phyloP scores from a whole-genome alignment of 2,888 invertebrate species.

The Limnephilus marmoratus region DNA sequence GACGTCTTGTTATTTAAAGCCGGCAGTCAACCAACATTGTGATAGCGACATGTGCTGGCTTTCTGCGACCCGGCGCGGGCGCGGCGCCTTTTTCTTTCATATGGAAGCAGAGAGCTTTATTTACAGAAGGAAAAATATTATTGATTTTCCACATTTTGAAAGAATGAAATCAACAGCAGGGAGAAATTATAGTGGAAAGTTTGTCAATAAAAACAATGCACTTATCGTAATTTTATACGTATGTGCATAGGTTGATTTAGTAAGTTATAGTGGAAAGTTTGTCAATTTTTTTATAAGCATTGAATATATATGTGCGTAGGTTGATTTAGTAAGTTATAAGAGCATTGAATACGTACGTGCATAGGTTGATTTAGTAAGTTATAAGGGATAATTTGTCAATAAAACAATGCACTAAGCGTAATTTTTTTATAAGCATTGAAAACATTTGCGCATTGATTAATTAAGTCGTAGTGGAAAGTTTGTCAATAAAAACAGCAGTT shows the following conservation, averaged over 20 bases:
- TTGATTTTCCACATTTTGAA: not conserved
- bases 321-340: not conserved
- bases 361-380: too few relatives aligned
- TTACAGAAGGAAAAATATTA: not conserved
- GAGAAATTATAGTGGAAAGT: not conserved
- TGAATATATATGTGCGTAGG: too few relatives aligned
- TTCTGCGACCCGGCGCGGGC: not conserved
- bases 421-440: too few relatives aligned
- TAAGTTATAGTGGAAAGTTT: too few relatives aligned
- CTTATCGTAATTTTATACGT: not conserved
- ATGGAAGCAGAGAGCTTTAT: not conserved
- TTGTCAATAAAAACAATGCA: not conserved
- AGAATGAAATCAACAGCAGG: not conserved
- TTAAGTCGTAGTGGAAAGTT: not conserved
- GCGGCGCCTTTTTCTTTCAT: too few relatives aligned
- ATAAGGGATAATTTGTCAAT: too few relatives aligned
- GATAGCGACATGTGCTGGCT: slow-evolving; percentile 30
- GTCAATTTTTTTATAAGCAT: too few relatives aligned
- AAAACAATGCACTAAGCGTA: too few relatives aligned
- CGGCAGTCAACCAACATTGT: slow-evolving; percentile 31
- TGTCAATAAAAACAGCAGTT: not conserved
- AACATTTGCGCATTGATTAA: too few relatives aligned
- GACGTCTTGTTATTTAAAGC: slow-evolving; percentile 41
- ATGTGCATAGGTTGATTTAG: too few relatives aligned
- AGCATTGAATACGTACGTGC: too few relatives aligned